phyloP scores from a whole-genome alignment of 2,113 vertebrate species.

The Oryctolagus cuniculus region mOryCun1.1 NC_091443.1:8921501-8922000 shows the following conservation, averaged over 20 bases:
- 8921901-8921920: background rate
- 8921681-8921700: background rate
- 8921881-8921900: background rate
- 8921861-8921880: slow-evolving; percentile 7
- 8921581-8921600: background rate
- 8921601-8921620: background rate
- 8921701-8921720: background rate
- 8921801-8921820: slow-evolving; percentile 15
- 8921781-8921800: background rate
- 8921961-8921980: background rate
- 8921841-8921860: slow-evolving; percentile 12
- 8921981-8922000: slow-evolving; percentile 27
- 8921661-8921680: no score
- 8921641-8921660: background rate
- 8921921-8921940: background rate
- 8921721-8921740: background rate
- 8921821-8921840: slow-evolving; percentile 17
- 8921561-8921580: background rate
- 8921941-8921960: slow-evolving; percentile 8
- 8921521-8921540: background rate
- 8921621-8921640: background rate
- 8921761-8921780: background rate
- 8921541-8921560: background rate
- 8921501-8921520: background rate
- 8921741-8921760: slow-evolving; percentile 3